A percentile compares a stretch with the other conserved stretches of the same genome.
phyloP scores from a whole-genome alignment of 1,140 invertebrate genomes.

The Bombus breviceps region DNA sequence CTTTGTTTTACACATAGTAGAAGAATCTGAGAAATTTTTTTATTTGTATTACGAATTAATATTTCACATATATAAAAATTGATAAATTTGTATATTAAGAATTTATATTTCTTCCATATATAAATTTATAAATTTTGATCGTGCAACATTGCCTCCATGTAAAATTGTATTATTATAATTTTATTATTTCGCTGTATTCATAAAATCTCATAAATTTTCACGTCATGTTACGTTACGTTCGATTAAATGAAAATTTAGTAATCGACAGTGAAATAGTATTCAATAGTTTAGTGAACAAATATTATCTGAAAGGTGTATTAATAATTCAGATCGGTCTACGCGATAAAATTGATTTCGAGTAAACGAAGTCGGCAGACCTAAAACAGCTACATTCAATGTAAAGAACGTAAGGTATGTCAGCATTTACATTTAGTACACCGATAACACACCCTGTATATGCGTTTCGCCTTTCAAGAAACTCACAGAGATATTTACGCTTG shows the following conservation, averaged over 20 bases:
- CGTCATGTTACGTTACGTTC: no score
- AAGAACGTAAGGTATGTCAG: neutral
- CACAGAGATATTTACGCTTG: neutral
- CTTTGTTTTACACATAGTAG: no score
- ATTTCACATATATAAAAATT: neutral
- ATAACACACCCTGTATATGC: neutral
- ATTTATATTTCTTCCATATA: no score
- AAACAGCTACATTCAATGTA: neutral
- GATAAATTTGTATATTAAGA: neutral
- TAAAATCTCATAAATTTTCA: neutral
- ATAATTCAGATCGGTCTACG: neutral
- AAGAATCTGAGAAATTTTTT: no score
- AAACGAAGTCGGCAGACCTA: neutral
- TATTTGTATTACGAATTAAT: no score
- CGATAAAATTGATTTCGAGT: neutral
- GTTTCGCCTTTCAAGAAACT: neutral
- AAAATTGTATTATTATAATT: neutral
- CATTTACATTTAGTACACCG: neutral
- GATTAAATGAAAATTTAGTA: neutral
- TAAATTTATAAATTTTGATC: neutral
- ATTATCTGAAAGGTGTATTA: neutral
- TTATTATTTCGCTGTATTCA: neutral
- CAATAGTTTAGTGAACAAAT: neutral
- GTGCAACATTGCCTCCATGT: no score
- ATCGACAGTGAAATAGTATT: neutral